phyloP scores from a whole-genome alignment of 2,888 invertebrate species.

The Zele albiditarsus region DNA sequence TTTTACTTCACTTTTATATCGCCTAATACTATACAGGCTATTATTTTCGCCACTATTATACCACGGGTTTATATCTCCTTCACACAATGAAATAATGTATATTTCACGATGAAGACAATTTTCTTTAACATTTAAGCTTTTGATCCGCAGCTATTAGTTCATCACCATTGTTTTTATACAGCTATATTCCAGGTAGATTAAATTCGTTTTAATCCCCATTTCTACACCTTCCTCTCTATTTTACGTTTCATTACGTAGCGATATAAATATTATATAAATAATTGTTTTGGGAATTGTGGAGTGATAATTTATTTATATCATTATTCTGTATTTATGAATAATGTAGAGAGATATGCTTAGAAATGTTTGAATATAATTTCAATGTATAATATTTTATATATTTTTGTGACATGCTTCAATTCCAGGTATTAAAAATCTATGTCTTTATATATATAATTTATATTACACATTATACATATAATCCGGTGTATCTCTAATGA shows the following conservation, averaged over 20 bases:
- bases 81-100: not conserved
- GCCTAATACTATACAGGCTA: not conserved
- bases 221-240: not conserved
- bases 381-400: too few species aligned
- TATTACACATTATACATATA: too few species aligned
- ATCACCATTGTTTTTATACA: not conserved
- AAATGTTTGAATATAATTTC: too few species aligned
- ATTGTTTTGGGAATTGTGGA: not conserved
- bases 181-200: not conserved
- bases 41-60: not conserved
- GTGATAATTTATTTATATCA: not conserved
- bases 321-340: too few species aligned
- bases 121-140: not conserved
- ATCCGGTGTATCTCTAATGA: too few species aligned
- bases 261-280: not conserved
- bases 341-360: too few species aligned
- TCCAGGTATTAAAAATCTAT: too few species aligned
- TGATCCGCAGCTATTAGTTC: not conserved
- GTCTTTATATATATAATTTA: too few species aligned
- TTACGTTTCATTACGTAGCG: not conserved
- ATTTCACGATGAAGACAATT: not conserved
- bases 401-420: too few species aligned
- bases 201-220: not conserved
- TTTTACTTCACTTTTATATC: conserved; percentile 1
- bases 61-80: not conserved